A percentile compares a stretch with the other conserved stretches of the same genome.
Conservation (phyloP, 2,888 invertebrate genomes). For the Drosophila peninsularis region DNA sequence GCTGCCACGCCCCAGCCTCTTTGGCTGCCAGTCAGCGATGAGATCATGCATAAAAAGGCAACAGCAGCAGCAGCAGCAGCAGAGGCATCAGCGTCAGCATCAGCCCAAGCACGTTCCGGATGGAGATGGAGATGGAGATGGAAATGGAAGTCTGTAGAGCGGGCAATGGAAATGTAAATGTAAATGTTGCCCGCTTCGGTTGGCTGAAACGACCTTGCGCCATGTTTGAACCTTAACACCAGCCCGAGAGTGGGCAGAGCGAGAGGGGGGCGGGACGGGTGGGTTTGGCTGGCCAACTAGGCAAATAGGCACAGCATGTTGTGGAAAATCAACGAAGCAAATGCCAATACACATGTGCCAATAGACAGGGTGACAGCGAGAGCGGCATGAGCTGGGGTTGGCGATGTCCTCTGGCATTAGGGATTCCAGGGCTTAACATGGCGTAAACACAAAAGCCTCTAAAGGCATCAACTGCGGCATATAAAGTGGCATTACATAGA, state of each 20-base stretch:
- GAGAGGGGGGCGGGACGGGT: not conserved
- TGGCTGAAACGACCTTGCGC: conserved; percentile 75
- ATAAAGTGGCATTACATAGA: conserved; percentile 81
- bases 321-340: conserved; percentile 79
- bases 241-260: conserved; percentile 6
- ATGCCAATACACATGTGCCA: conserved; percentile 76
- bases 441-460: conserved; percentile 80
- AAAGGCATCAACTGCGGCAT: conserved; percentile 82
- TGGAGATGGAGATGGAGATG: conserved; percentile 6
- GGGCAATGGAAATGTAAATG: conserved; percentile 72
- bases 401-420: conserved; percentile 71
- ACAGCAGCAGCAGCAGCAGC: not conserved
- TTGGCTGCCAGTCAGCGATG: conserved; percentile 76
- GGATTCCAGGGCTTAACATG: conserved; percentile 81
- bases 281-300: conserved; percentile 50
- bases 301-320: conserved; percentile 79
- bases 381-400: conserved; percentile 16
- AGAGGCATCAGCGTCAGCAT: not conserved
- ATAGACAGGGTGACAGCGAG: conserved; percentile 25
- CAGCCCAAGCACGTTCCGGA: conserved; percentile 53
- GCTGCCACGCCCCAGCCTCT: conserved; percentile 20
- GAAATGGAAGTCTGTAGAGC: conserved; percentile 16
- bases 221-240: conserved; percentile 79
- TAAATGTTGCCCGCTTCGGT: conserved; percentile 68
- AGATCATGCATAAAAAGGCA: conserved; percentile 77